A percentile compares a stretch with the other conserved stretches of the same genome.
Conservation (phyloP, 2,797 vertebrate genomes). For the Zalophus californianus region DNA sequence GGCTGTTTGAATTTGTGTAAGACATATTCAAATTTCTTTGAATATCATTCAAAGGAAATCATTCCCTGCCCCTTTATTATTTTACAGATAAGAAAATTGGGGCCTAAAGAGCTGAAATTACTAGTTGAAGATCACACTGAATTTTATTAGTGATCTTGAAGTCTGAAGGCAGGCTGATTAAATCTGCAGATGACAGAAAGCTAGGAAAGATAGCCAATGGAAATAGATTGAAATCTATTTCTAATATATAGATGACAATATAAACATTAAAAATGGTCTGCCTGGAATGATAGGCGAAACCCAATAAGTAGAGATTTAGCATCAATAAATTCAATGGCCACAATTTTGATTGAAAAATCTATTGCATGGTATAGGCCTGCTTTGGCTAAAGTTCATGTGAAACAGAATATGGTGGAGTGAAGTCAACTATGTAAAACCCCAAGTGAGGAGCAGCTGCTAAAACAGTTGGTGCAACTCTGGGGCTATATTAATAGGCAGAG, state of each 20-base stretch:
- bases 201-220: background rate
- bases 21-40: background rate
- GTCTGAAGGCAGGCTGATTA: background rate
- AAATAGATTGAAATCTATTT: background rate
- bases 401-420: background rate
- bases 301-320: background rate
- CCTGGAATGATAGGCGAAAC: background rate
- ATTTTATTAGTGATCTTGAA: background rate
- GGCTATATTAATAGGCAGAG: background rate
- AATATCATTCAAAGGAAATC: background rate
- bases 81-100: background rate
- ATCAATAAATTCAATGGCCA: background rate
- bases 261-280: background rate
- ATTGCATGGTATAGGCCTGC: background rate
- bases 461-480: background rate
- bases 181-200: background rate
- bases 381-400: background rate
- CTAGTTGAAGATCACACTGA: background rate
- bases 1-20: background rate
- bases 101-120: background rate
- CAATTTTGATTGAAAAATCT: background rate
- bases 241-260: background rate
- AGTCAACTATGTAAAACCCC: background rate
- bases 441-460: background rate
- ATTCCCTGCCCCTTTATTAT: background rate